phyloP scores from a whole-genome alignment of 2,888 invertebrate genomes.

The Lapara coniferarum region DNA sequence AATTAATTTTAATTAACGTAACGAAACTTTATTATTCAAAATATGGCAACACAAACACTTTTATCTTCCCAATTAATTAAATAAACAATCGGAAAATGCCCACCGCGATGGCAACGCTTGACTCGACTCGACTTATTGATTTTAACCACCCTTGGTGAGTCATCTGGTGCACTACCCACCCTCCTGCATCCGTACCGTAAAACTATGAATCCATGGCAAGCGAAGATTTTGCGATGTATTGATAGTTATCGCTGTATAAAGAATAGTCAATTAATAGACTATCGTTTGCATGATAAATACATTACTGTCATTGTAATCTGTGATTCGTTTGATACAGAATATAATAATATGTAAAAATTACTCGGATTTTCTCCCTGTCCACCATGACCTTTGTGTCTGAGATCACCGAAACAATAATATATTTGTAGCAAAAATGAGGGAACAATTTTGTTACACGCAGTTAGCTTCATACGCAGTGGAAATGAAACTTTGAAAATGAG shows the following conservation, averaged over 20 bases:
- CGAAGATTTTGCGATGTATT: constrained; percentile 17
- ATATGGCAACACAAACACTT: constrained; percentile 6
- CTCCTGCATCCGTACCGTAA: constrained; percentile 51
- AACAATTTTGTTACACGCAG: too few relatives aligned
- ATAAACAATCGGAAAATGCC: constrained; percentile 37
- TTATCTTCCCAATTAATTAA: constrained; percentile 31
- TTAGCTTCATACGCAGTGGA: background rate
- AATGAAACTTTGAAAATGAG: constrained; percentile 46
- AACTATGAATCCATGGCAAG: constrained; percentile 31
- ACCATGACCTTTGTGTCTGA: too few relatives aligned
- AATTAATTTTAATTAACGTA: background rate
- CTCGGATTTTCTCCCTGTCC: too few relatives aligned
- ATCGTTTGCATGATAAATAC: background rate
- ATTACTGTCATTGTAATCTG: too few relatives aligned
- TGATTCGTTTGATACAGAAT: too few relatives aligned
- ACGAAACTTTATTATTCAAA: background rate
- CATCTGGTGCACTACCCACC: constrained; percentile 62
- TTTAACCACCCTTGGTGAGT: constrained; percentile 73
- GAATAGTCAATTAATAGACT: background rate
- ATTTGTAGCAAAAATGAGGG: too few relatives aligned
- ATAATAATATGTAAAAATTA: too few relatives aligned
- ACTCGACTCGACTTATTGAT: constrained; percentile 68
- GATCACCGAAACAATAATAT: too few relatives aligned
- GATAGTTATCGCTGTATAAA: background rate
- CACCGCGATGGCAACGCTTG: constrained; percentile 40